These are phyloP conservation scores for Scaptomyza reducta DNA, from an alignment of 2,888 invertebrate species.

Conservation along the genomic window DNA sequence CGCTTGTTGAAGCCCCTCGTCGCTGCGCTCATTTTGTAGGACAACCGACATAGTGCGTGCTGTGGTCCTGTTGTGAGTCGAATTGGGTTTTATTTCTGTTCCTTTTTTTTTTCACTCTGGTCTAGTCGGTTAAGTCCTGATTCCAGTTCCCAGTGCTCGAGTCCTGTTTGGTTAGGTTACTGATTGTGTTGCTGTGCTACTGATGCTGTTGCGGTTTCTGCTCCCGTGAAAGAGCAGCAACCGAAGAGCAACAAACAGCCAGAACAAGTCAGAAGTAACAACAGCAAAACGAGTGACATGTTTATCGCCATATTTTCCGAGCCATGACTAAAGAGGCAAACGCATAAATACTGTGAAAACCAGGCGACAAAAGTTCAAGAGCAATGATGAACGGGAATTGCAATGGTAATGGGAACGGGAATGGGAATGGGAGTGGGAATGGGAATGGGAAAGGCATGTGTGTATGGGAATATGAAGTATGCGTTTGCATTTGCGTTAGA, in stretches of 20 bases:
- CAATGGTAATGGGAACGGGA: constrained; percentile 4
- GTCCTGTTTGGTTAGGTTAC: not conserved
- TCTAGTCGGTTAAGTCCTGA: constrained; percentile 20
- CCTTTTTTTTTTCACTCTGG: not conserved
- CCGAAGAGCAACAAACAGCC: constrained; percentile 10
- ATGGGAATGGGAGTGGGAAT: constrained; percentile 10
- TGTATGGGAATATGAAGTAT: constrained; percentile 6
- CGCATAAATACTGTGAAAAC: constrained; percentile 68
- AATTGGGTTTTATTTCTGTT: not conserved
- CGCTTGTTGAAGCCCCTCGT: not conserved
- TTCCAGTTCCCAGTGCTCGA: not conserved
- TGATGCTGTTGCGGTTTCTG: constrained; percentile 7
- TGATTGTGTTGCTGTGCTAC: not conserved
- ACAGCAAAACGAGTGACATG: constrained; percentile 63
- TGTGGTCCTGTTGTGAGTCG: constrained; percentile 21
- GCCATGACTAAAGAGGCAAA: constrained; percentile 74
- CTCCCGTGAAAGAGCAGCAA: constrained; percentile 24
- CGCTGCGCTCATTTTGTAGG: not conserved
- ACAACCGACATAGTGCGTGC: constrained; percentile 27
- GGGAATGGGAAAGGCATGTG: constrained; percentile 7
- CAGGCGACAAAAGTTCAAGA: constrained; percentile 70
- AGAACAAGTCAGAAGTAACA: constrained; percentile 48
- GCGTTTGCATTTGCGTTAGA: not conserved
- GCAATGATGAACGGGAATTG: constrained; percentile 48
- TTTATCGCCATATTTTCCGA: constrained; percentile 76